A percentile compares a stretch with the other conserved stretches of the same genome.
phyloP scores from a whole-genome alignment of 2,797 vertebrate genomes.

The Odontamblyopus rebecca region DNA sequence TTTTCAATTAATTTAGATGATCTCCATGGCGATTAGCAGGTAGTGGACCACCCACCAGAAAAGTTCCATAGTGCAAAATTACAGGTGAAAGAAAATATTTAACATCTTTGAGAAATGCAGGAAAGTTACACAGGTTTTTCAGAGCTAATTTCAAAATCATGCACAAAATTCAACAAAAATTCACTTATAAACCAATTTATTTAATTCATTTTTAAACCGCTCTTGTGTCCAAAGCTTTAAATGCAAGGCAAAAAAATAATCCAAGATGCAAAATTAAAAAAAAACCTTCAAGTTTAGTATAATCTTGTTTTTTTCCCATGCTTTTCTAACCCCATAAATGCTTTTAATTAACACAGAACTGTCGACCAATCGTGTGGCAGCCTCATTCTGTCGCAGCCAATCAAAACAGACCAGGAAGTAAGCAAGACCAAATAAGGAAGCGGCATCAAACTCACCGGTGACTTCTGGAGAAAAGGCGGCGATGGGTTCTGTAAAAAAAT shows the following conservation, averaged over 20 bases:
- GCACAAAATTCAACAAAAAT: background rate
- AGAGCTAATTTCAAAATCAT: background rate
- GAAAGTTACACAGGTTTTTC: too few species aligned
- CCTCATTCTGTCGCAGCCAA: slow-evolving; percentile 26
- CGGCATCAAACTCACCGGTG: slow-evolving; percentile 74
- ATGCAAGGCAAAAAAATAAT: background rate
- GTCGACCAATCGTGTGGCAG: slow-evolving; percentile 10
- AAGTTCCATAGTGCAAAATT: too few species aligned
- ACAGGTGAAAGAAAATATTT: too few species aligned
- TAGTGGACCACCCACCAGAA: too few species aligned
- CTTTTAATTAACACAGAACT: slow-evolving; percentile 27
- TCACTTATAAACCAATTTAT: background rate
- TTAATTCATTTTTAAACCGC: background rate
- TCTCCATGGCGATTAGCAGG: too few species aligned
- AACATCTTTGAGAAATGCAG: too few species aligned
- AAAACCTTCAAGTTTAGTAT: too few species aligned
- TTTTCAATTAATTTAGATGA: too few species aligned
- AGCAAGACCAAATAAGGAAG: slow-evolving; percentile 67
- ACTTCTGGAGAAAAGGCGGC: slow-evolving; percentile 88
- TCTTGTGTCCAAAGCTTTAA: background rate
- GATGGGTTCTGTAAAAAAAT: slow-evolving; percentile 84
- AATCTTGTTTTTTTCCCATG: slow-evolving; percentile 27
- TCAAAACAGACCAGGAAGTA: slow-evolving; percentile 66
- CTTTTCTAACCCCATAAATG: slow-evolving; percentile 26
- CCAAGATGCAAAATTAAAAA: background rate